Percentiles rank a stretch among this genome's conserved stretches.
Conservation (phyloP, 2,888 invertebrate species). For the Drosophila imparisetae region DNA sequence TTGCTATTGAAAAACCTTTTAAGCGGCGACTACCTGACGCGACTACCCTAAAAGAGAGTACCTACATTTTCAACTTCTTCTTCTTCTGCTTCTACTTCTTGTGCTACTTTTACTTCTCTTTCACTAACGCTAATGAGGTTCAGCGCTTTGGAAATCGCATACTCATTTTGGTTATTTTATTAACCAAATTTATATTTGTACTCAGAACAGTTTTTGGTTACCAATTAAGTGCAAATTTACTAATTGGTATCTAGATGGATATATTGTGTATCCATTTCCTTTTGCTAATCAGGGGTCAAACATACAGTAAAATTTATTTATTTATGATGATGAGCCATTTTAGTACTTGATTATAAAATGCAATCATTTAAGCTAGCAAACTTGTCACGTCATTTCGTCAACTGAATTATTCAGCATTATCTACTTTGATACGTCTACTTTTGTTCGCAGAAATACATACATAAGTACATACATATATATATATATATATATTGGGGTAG, state of each 20-base stretch:
- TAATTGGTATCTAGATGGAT: slow-evolving; percentile 26
- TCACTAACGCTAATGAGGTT: slow-evolving; percentile 37
- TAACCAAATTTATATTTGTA: slow-evolving; percentile 11
- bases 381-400: not conserved
- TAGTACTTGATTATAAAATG: not conserved
- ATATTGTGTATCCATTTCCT: slow-evolving; percentile 9
- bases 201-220: slow-evolving; percentile 45
- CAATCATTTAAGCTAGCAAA: not conserved
- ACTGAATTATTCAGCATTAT: not conserved
- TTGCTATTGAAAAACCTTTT: slow-evolving; percentile 25
- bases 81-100: not conserved
- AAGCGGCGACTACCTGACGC: slow-evolving; percentile 25
- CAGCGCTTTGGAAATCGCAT: slow-evolving; percentile 12
- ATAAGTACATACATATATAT: not conserved
- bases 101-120: not conserved
- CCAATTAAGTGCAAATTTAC: slow-evolving; percentile 59
- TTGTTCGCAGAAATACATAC: not conserved
- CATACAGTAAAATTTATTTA: too few relatives aligned
- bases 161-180: slow-evolving; percentile 7
- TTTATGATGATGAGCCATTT: not conserved
- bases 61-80: not conserved
- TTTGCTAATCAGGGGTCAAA: slow-evolving; percentile 3
- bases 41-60: slow-evolving; percentile 16
- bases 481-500: slow-evolving; percentile 7
- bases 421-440: slow-evolving; percentile 1